These are phyloP conservation scores for Solen grandis DNA, from an alignment of 1,140 invertebrate genomes.

Conservation along the genomic window DNA sequence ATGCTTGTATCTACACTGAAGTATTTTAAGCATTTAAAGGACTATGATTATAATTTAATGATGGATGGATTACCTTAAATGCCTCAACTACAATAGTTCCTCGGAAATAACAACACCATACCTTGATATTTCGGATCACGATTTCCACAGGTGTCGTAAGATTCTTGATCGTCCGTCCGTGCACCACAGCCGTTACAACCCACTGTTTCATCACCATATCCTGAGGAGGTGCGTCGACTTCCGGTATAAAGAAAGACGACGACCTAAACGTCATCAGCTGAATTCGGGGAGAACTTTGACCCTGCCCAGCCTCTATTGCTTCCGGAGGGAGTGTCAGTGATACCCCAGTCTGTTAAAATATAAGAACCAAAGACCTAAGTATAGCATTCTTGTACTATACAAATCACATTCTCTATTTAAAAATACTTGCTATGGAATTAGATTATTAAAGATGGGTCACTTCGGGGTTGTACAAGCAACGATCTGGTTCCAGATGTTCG, in stretches of 20 bases:
- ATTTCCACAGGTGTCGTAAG: constrained; percentile 80
- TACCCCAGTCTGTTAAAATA: constrained; percentile 55
- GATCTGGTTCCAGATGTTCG: too few species aligned
- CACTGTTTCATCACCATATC: constrained; percentile 68
- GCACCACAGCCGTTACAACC: constrained; percentile 74
- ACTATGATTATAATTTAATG: too few species aligned
- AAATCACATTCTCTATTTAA: too few species aligned
- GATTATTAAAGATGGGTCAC: too few species aligned
- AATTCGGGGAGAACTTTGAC: constrained; percentile 43
- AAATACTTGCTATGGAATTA: too few species aligned
- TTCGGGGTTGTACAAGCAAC: too few species aligned
- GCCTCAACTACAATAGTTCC: not conserved
- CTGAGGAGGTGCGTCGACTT: constrained; percentile 39
- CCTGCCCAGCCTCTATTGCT: constrained; percentile 39
- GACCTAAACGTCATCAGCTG: constrained; percentile 68
- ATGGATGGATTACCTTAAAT: too few species aligned
- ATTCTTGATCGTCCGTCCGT: constrained; percentile 74
- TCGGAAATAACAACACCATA: constrained; percentile 19
- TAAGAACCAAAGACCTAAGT: too few species aligned
- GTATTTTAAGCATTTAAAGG: too few species aligned
- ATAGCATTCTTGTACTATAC: too few species aligned
- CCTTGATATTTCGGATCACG: constrained; percentile 70
- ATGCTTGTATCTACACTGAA: too few species aligned
- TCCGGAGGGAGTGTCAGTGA: constrained; percentile 60
- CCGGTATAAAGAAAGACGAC: constrained; percentile 68